Conservation (phyloP, 2,113 vertebrate species). For the Dolichallabes microphthalmus region DNA sequence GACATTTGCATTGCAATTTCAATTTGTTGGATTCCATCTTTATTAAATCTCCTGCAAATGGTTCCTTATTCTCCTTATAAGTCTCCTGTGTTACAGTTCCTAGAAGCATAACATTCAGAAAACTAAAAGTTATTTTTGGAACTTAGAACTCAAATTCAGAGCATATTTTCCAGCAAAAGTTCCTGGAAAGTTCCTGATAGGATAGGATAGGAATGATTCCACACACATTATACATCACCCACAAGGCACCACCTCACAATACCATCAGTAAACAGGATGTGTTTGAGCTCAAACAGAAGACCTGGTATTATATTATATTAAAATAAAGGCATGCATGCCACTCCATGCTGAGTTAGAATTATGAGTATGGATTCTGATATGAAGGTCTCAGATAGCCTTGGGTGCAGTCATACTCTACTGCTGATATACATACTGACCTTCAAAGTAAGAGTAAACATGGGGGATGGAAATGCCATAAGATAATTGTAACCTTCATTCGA, state of each 20-base stretch:
- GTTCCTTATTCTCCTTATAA: not conserved
- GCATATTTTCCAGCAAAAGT: conserved; percentile 12
- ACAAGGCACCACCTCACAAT: conserved; percentile 17
- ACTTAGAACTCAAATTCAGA: not conserved
- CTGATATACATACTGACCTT: conserved; percentile 27
- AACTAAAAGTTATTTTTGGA: not conserved
- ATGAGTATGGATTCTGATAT: conserved; percentile 6
- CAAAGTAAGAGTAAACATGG: conserved; percentile 30
- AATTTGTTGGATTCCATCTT: not conserved
- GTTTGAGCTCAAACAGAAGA: not conserved
- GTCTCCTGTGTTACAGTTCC: not conserved
- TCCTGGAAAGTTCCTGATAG: conserved; percentile 26
- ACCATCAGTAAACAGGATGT: not conserved
- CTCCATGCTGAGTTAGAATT: not conserved
- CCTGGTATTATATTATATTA: conserved; percentile 4
- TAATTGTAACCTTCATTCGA: conserved; percentile 13
- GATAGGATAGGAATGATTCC: conserved; percentile 45
- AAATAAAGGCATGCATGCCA: conserved; percentile 7
- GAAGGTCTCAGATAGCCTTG: conserved; percentile 38
- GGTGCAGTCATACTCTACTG: not conserved
- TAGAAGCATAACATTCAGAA: not conserved
- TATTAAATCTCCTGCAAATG: not conserved
- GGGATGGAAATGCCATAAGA: not conserved
- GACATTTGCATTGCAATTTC: not conserved
- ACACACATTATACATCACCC: conserved; percentile 35